These are phyloP conservation scores for Gila orcuttii DNA, from an alignment of 2,113 vertebrate genomes.

Conservation along the genomic window DNA sequence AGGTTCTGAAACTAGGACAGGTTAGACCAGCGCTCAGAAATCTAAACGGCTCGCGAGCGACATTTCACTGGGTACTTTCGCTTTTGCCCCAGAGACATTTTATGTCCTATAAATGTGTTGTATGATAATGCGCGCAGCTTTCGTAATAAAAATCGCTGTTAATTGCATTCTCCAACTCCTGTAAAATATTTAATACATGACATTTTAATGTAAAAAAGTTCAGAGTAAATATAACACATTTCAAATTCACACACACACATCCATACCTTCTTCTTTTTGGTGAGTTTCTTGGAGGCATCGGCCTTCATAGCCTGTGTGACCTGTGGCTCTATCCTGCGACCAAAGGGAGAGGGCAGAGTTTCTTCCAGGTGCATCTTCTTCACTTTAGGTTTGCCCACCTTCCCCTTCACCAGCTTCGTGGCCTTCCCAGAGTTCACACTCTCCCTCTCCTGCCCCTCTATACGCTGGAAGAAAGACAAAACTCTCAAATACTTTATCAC, in stretches of 20 bases:
- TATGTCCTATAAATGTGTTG: no score
- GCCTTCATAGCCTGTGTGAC: constrained; percentile 87
- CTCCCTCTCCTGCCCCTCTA: constrained; percentile 89
- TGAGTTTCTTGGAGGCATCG: constrained; percentile 89
- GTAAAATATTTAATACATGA: not conserved
- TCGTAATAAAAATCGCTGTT: no score
- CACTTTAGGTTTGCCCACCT: constrained; percentile 94
- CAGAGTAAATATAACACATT: not conserved
- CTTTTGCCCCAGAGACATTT: no score
- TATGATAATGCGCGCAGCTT: no score
- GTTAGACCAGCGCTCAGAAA: no score
- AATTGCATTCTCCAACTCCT: not conserved
- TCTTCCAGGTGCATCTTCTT: constrained; percentile 95
- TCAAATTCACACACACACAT: not conserved
- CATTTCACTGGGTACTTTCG: no score
- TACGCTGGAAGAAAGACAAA: constrained; percentile 75
- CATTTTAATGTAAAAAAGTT: not conserved
- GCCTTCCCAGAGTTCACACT: constrained; percentile 80
- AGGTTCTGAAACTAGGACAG: no score
- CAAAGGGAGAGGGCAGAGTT: constrained; percentile 91
- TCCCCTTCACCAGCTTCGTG: constrained; percentile 93
- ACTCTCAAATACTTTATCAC: not conserved
- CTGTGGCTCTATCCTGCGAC: constrained; percentile 90
- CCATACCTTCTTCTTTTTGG: constrained; percentile 92
- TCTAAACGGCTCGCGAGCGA: no score